Evolutionary conservation across 2,113 vertebrate species (phyloP), one percentile per base, ranked within the genome.

Genomic region (Eublepharis macularius): DNA sequence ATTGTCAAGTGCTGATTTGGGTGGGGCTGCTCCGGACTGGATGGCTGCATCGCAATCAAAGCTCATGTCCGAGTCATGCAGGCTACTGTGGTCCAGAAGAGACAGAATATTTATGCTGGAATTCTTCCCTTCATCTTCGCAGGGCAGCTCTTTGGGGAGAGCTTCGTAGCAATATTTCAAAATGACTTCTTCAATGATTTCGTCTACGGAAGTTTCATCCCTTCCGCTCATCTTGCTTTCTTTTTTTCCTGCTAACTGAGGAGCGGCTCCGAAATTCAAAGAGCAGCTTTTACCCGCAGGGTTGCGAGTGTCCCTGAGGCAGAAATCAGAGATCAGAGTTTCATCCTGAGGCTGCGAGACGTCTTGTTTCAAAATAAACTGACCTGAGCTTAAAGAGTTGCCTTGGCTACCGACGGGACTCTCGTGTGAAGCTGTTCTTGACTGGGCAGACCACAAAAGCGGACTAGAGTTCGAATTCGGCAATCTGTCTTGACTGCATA

Each of bases 151-250:
- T 66, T 90, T 86, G 80, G 81, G 89, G 47, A 72, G 32, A 76
- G 80, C 36, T 36, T 94, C 94, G 84, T 97, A 92, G 76, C 95
- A 97, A 65, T 95, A 95, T 88, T 94, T 95, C 93, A 96, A 93
- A 93, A 97, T 97, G 82, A 97, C 97, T 91, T 97, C 93, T 93
- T 98, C 97, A 63, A 96, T 97, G 77, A 95, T 96, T 88, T 93
- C 81, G 89, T 92, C 91, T 66, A 94, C 92, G 77, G 86, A 85
- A 82, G 34, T 87, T 87, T 49, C 90, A 88, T 88, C 79, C 47
- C 49, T 80, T 91, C 76, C 90, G 82, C 51, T 91, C 1, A 6
- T 45, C 65, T 87, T 86, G 63, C 34, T 0, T 45, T 79, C 90
- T 94, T 94, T 92, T 69, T 90, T 88, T 86, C 78, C 90, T 93